phyloP scores from a whole-genome alignment of 2,888 invertebrate species.

The Patella depressa region DNA sequence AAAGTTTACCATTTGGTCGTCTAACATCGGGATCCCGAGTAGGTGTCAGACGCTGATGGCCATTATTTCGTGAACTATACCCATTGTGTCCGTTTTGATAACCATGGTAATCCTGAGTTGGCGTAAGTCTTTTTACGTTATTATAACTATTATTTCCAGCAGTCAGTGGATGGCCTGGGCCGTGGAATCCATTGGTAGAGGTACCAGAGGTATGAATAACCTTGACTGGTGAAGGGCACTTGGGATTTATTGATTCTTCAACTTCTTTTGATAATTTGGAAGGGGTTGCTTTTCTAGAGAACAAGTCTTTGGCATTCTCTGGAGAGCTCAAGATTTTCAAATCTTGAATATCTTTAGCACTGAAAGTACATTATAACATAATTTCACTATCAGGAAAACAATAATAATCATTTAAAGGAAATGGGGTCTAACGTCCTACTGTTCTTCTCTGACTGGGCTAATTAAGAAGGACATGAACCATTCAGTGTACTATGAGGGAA shows the following conservation, averaged over 20 bases:
- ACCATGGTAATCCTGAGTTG: conserved; percentile 16
- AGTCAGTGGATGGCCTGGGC: background rate
- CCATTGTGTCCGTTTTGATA: conserved; percentile 23
- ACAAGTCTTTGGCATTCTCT: conserved; percentile 67
- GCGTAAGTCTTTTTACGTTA: conserved; percentile 20
- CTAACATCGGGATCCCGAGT: conserved; percentile 34
- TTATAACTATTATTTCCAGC: conserved; percentile 14
- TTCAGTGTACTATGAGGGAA: background rate
- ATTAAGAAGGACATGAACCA: too few species aligned
- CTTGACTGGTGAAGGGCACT: conserved; percentile 56
- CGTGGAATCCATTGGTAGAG: conserved; percentile 20
- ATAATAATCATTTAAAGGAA: background rate
- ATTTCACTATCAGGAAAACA: background rate
- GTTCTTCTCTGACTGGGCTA: too few species aligned
- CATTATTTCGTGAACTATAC: conserved; percentile 26
- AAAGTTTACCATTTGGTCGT: background rate
- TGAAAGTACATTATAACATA: conserved; percentile 66
- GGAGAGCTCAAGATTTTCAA: conserved; percentile 80
- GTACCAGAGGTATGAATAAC: conserved; percentile 44
- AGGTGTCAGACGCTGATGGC: conserved; percentile 42
- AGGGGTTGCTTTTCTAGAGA: conserved; percentile 57
- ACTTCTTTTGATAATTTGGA: conserved; percentile 60
- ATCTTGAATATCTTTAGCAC: conserved; percentile 82
- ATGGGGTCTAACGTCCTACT: background rate
- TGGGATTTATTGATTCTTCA: conserved; percentile 45